Evolutionary conservation across 2,797 vertebrate species (phyloP).

Genomic region (Salarias fasciatus): DNA sequence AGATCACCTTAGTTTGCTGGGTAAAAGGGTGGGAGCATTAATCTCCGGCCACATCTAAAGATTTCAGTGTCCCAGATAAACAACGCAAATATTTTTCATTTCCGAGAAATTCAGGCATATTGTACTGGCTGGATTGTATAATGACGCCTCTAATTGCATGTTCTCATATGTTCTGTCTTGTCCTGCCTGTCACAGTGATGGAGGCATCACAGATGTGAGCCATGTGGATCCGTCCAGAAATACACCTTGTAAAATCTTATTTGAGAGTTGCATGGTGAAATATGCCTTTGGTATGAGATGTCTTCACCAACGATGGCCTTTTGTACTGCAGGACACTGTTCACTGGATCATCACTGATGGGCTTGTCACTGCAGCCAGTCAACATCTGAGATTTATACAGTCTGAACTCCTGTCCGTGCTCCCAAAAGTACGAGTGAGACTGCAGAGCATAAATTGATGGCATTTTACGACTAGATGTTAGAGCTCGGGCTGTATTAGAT

Average conservation of each 20-base stretch:
- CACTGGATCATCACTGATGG: slow-evolving; percentile 72
- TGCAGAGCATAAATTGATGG: slow-evolving; percentile 70
- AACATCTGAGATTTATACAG: slow-evolving; percentile 74
- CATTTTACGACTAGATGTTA: slow-evolving; percentile 74
- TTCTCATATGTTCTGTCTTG: slow-evolving; percentile 23
- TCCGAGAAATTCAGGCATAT: slow-evolving; percentile 20
- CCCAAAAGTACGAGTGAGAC: slow-evolving; percentile 62
- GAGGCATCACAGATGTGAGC: slow-evolving; percentile 11
- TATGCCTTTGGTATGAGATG: slow-evolving; percentile 50
- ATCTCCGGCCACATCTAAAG: slow-evolving; percentile 43
- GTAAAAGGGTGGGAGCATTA: slow-evolving; percentile 29
- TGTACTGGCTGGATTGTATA: slow-evolving; percentile 9
- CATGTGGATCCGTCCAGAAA: slow-evolving; percentile 26
- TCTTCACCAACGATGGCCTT: slow-evolving; percentile 59
- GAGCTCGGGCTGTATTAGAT: slow-evolving; percentile 71
- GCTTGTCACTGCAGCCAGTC: slow-evolving; percentile 73
- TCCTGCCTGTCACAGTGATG: slow-evolving; percentile 14
- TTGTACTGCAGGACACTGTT: slow-evolving; percentile 62
- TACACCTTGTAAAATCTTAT: slow-evolving; percentile 42
- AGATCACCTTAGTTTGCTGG: slow-evolving; percentile 36
- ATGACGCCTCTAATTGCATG: slow-evolving; percentile 16
- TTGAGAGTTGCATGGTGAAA: slow-evolving; percentile 46
- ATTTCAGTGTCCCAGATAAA: slow-evolving; percentile 41
- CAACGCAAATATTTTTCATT: slow-evolving; percentile 17
- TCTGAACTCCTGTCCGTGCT: slow-evolving; percentile 54